Base-by-base conservation (phyloP, 2,797 vertebrate species). In the Centroberyx gerrardi region DNA sequence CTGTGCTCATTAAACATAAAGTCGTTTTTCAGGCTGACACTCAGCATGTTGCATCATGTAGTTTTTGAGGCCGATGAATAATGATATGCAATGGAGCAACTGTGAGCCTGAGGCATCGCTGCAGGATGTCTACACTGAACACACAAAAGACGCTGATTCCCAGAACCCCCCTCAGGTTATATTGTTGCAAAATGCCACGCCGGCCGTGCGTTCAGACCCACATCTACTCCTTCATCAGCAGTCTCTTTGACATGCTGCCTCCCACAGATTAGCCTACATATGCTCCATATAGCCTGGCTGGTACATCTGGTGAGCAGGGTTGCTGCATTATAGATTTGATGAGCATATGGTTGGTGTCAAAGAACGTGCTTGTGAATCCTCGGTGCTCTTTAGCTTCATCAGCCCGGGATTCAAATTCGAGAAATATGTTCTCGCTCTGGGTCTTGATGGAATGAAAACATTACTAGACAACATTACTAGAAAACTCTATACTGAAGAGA, bases 11-110 rank as follows among this genome's bases (percentile, higher is more conserved):
- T 65, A 69, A 60, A 74, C 22, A 68, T 73, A 3, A 68, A 65
- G 53, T 13, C 36, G 5, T 76, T 81, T 67, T 72, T 72, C 66
- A 55, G 65, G 76, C 59, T 81, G 85, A 85, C 79, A 63, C 46
- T 74, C 42, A n/a, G n/a, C n/a, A n/a, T 49, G 65, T 88, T 90
- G 78, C 88, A 78, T 91, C 90, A 90, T 58, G 68, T 53, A 6
- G 51, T 76, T 48, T 49, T 81, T 71, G 28, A 64, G 76, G 22
- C 72, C 38, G 68, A 61, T 58, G 17, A 67, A 68, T 71, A 64
- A 72, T 33, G 52, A 52, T 79, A 31, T 46, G 53, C 14, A 55
- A 14, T 1, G 27, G 62, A 72, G 62, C 54, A 46, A 68, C 48
- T 78, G 49, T 40, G 64, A 74, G 80, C 90, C 76, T 33, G 60